phyloP scores from a whole-genome alignment of 2,888 invertebrate genomes.

The Belgica antarctica region DNA sequence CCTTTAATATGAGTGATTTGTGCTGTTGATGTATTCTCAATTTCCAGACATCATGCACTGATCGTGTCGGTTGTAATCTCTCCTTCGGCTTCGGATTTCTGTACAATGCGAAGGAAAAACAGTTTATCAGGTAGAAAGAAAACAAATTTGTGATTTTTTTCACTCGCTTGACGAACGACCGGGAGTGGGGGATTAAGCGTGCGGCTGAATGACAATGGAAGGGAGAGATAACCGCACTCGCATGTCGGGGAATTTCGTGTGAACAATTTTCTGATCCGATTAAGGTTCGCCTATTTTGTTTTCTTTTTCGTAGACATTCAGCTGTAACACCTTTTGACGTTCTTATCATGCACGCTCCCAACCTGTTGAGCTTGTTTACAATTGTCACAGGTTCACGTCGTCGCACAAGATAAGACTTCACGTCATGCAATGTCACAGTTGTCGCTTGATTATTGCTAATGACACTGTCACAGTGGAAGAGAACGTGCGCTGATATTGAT shows the following conservation, averaged over 20 bases:
- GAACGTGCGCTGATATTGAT: background rate
- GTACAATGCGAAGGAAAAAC: slow-evolving; percentile 27
- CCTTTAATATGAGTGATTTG: background rate
- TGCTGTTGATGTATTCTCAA: background rate
- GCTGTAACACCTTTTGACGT: background rate
- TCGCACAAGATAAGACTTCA: background rate
- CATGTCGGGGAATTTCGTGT: background rate
- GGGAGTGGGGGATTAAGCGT: slow-evolving; percentile 38
- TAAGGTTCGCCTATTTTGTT: too few species aligned
- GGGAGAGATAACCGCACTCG: too few species aligned
- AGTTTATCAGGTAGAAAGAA: slow-evolving; percentile 38
- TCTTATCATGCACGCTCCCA: too few species aligned
- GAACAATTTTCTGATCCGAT: background rate
- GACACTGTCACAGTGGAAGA: background rate
- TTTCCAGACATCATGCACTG: background rate
- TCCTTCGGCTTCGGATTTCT: background rate
- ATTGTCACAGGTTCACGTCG: too few species aligned
- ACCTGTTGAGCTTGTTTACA: background rate
- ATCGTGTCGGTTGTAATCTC: slow-evolving; percentile 27
- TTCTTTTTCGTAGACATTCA: slow-evolving; percentile 4
- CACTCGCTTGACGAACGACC: background rate
- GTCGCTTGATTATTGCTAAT: background rate
- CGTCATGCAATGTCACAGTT: background rate
- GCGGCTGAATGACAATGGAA: slow-evolving; percentile 29
- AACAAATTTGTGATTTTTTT: background rate